Evolutionary conservation across 2,888 invertebrate genomes (phyloP), one percentile per base, ranked within the genome.

Genomic region (Calliscelio sp.): DNA sequence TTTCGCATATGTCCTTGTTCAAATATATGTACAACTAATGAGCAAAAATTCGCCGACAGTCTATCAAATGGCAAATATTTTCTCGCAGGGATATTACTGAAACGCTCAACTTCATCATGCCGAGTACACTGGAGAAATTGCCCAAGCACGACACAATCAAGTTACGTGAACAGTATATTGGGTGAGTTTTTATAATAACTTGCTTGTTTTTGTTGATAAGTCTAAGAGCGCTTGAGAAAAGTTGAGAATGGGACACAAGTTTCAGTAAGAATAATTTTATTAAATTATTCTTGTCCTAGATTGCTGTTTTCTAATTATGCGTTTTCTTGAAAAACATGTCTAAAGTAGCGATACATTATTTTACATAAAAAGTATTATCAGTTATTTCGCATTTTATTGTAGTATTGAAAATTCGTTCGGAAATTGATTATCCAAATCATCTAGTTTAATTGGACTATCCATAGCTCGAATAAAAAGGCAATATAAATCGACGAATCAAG

Each of bases 91-190:
- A 49, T 51, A 65, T n/a, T 53, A 25, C 49, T 44, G 2, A 61
- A 68, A n/a, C 59, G 20, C 22, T 49, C 55, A 32, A 46, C 16
- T 24, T 25, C 68, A 82, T 18, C 51, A 95, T 94, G 95, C 94
- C 88, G 85, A 93, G 91, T 88, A 93, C 92, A 87, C 93, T 94
- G 92, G 97, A 97, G 93, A 95, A 96, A 78, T 95, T 97, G 94
- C 94, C 96, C 25, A 97, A 97, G 93, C 94, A 95, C 82, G 97
- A 97, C 91, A 98, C 97, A 0, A 96, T 98, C 80, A 95, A 95
- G 86, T 94, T 97, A 65, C 95, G 98, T 38, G 96, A 97, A 91
- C 95, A 96, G 90, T 95, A 97, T 90, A 96, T 98, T 89, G 97
- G 97, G 98, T 97, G 93, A 96, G 96, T 93, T 57, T 63, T 68